phyloP scores from a whole-genome alignment of 2,797 vertebrate species.

The Anguilla megastoma region DNA sequence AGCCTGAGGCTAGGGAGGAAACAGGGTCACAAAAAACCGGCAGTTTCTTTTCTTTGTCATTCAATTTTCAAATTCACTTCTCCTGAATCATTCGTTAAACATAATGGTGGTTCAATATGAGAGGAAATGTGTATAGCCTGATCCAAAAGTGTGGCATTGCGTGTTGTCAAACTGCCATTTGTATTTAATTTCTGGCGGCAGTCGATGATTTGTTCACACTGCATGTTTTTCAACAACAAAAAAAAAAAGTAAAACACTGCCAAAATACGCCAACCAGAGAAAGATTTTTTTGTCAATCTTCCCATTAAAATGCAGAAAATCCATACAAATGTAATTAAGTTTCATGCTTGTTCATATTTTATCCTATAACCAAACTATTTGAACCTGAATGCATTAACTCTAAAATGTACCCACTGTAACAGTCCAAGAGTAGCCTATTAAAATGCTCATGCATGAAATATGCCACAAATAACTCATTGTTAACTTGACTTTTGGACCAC shows the following conservation, averaged over 20 bases:
- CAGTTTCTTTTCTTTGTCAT: not conserved
- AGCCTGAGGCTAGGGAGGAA: not conserved
- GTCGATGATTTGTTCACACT: not conserved
- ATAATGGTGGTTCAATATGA: not conserved
- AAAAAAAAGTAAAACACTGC: not conserved
- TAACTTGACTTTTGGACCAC: slow-evolving; percentile 5
- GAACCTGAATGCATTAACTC: not conserved
- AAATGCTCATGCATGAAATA: not conserved
- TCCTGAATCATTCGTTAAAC: not conserved
- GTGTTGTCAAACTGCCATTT: not conserved
- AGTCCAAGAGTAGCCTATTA: not conserved
- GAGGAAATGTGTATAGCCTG: slow-evolving; percentile 1
- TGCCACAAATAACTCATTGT: slow-evolving; percentile 7
- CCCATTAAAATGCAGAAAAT: not conserved
- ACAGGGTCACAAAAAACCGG: not conserved
- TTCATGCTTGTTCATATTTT: not conserved
- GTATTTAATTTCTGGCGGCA: slow-evolving; percentile 6
- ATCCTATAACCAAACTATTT: not conserved
- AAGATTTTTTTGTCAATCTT: not conserved
- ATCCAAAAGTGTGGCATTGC: not conserved
- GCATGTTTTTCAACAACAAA: slow-evolving; percentile 9
- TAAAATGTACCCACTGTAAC: not conserved
- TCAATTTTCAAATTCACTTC: not conserved
- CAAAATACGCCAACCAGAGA: not conserved
- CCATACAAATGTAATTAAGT: not conserved